Evolutionary conservation across 1,140 invertebrate species (phyloP).

Genomic region (Euglossa dilemma): DNA sequence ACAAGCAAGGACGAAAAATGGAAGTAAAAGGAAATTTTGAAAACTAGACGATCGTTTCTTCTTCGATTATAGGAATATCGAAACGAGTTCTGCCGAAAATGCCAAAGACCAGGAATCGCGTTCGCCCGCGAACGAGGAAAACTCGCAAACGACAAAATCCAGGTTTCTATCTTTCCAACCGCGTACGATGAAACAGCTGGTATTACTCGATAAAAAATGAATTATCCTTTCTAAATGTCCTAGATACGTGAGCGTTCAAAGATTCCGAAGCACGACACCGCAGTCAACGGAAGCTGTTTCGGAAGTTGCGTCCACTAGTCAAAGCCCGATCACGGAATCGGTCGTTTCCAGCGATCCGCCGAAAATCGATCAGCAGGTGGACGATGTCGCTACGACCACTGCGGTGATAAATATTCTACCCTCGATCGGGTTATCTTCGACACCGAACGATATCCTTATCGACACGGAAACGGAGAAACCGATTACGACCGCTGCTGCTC

Average conservation of each 20-base stretch:
- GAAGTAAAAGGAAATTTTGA: background rate
- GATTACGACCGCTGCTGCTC: background rate
- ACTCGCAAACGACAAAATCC: slow-evolving; percentile 66
- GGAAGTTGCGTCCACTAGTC: background rate
- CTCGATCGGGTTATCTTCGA: slow-evolving; percentile 13
- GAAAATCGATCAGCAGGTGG: slow-evolving; percentile 49
- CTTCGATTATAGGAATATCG: background rate
- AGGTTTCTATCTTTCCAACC: slow-evolving; percentile 64
- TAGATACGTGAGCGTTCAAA: slow-evolving; percentile 81
- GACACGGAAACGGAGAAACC: slow-evolving; percentile 7
- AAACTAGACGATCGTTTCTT: background rate
- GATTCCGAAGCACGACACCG: slow-evolving; percentile 79
- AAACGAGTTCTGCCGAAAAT: background rate
- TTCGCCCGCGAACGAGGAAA: slow-evolving; percentile 50
- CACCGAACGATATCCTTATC: slow-evolving; percentile 6
- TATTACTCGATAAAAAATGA: background rate
- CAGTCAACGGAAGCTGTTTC: slow-evolving; percentile 23
- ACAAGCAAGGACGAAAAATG: background rate
- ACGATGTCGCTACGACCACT: slow-evolving; percentile 44
- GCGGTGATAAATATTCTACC: slow-evolving; percentile 42
- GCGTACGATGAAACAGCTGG: no score
- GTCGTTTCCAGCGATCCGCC: slow-evolving; percentile 56
- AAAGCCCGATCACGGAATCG: slow-evolving; percentile 43
- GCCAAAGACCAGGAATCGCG: slow-evolving; percentile 51
- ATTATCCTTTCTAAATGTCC: background rate